Percentiles rank a stretch among this genome's conserved stretches.
These are phyloP conservation scores for Heteractis magnifica DNA, from an alignment of 92 coral and sea anemone genomes.

Conservation along the genomic window DNA sequence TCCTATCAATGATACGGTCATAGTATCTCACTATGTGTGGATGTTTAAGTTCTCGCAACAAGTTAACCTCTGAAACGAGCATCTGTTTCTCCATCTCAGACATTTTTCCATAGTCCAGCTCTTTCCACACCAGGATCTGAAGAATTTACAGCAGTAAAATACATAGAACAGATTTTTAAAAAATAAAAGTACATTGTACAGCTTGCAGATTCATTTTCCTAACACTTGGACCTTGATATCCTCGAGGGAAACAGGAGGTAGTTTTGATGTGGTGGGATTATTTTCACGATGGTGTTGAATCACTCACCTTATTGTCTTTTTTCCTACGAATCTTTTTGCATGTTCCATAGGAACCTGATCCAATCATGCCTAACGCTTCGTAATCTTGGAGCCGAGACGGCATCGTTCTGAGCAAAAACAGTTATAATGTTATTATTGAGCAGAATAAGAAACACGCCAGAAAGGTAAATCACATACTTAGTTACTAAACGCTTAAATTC, in stretches of 20 bases:
- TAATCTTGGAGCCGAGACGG: constrained; percentile 91
- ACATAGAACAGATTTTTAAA: background rate
- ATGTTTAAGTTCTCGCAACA: constrained; percentile 88
- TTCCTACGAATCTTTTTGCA: constrained; percentile 91
- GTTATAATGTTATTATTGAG: too few species aligned
- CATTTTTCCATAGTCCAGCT: constrained; percentile 96
- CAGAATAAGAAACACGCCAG: too few species aligned
- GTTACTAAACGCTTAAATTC: too few species aligned
- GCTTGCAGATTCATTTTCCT: background rate
- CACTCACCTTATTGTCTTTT: constrained; percentile 80
- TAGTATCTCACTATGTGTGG: constrained; percentile 94
- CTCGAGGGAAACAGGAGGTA: background rate
- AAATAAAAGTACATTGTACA: background rate
- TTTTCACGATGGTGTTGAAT: background rate
- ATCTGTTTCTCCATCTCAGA: constrained; percentile 91
- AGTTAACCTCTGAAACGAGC: constrained; percentile 98
- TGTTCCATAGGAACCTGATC: constrained; percentile 96
- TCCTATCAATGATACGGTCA: constrained; percentile 92
- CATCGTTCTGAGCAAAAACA: constrained; percentile 43
- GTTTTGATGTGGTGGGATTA: too few species aligned
- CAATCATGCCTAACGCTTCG: constrained; percentile 77
- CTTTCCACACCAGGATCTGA: constrained; percentile 94
- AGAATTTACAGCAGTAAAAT: background rate
- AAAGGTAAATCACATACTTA: too few species aligned
- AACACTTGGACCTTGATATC: background rate